Evolutionary conservation across 2,888 invertebrate species (phyloP).

Genomic region (Ectemnius cavifrons): DNA sequence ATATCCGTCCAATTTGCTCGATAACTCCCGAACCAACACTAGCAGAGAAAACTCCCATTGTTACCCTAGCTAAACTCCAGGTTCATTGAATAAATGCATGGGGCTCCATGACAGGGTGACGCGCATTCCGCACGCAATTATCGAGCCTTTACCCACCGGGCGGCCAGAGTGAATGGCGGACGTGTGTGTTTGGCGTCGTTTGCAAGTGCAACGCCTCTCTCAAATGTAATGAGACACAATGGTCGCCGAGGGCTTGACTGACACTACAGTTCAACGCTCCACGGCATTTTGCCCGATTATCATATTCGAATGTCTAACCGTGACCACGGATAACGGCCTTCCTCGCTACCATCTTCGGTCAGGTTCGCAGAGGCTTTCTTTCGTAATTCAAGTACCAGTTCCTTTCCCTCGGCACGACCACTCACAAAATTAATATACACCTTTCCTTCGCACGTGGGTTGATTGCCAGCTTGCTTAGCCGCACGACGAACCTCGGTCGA

Average conservation of each 20-base stretch:
- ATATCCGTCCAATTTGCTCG: constrained; percentile 36
- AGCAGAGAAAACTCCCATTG: constrained; percentile 20
- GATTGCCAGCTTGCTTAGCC: no score
- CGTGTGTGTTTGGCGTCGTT: not conserved
- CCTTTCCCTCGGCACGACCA: constrained; percentile 51
- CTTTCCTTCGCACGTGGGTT: constrained; percentile 55
- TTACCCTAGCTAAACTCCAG: constrained; percentile 23
- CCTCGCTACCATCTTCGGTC: constrained; percentile 63
- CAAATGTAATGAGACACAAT: not conserved
- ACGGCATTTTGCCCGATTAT: not conserved
- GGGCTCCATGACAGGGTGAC: constrained; percentile 8
- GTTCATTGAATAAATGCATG: not conserved
- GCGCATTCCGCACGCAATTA: constrained; percentile 12
- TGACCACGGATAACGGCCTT: constrained; percentile 47
- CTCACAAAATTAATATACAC: constrained; percentile 48
- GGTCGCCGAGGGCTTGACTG: not conserved
- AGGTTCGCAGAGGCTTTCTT: constrained; percentile 53
- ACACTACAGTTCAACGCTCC: not conserved
- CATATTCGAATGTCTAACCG: constrained; percentile 24
- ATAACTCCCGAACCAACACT: constrained; percentile 10
- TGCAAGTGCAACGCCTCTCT: not conserved
- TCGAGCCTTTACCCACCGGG: not conserved
- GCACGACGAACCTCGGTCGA: not conserved
- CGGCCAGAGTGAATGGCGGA: not conserved
- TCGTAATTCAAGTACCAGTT: constrained; percentile 54